These are phyloP conservation scores for Pyrocephalus nanus DNA, from an alignment of 2,797 vertebrate species.

Conservation along the genomic window DNA sequence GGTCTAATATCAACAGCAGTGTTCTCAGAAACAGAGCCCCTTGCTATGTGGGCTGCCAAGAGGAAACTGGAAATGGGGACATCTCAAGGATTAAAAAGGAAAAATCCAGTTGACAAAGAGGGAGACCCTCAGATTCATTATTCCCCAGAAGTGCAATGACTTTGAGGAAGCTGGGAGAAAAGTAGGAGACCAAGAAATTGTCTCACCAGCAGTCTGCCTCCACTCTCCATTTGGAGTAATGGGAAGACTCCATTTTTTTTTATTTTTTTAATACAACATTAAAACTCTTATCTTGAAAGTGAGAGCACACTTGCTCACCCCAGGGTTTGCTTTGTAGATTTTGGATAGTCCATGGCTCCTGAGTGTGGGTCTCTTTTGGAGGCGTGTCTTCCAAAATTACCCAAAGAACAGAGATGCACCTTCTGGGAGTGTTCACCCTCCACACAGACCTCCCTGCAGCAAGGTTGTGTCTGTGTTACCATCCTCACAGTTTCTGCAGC, in stretches of 20 bases:
- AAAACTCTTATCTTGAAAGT: background rate
- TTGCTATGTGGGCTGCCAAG: background rate
- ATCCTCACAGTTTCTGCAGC: background rate
- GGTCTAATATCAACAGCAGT: background rate
- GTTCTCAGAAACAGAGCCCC: background rate
- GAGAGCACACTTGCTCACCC: background rate
- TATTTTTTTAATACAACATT: background rate
- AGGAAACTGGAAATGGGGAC: background rate
- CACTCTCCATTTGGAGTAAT: background rate
- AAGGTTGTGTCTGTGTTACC: background rate
- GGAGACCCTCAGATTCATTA: fast-evolving
- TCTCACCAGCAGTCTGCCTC: fast-evolving
- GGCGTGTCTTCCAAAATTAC: background rate
- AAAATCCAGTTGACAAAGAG: background rate
- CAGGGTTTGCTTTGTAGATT: background rate
- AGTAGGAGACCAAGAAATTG: background rate
- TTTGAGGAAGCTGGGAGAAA: background rate
- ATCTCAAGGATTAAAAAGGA: background rate
- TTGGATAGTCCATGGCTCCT: background rate
- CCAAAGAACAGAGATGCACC: background rate
- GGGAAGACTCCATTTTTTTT: background rate
- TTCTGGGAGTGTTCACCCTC: background rate
- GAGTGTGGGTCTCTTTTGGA: background rate
- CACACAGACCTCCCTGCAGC: background rate
- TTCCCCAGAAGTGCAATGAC: background rate